Conservation (phyloP, 2,797 vertebrate genomes). For the Melopsittacus undulatus region DNA sequence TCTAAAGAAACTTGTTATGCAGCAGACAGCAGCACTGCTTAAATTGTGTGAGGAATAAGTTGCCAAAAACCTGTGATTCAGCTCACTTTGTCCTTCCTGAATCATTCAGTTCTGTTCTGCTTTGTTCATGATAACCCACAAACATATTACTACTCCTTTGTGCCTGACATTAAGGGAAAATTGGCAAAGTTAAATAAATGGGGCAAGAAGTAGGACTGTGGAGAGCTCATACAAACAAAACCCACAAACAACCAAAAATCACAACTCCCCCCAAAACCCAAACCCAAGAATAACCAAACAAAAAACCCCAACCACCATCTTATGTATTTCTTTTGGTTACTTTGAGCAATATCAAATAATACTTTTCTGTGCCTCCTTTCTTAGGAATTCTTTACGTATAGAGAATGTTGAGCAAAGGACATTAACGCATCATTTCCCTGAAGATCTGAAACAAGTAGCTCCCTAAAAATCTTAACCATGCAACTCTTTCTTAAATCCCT, state of each 20-base stretch:
- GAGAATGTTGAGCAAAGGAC: not conserved
- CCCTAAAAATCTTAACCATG: not conserved
- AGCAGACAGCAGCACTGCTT: slow-evolving; percentile 48
- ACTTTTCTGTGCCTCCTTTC: not conserved
- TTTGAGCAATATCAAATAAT: not conserved
- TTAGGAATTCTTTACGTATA: not conserved
- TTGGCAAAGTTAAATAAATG: not conserved
- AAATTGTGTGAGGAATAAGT: not conserved
- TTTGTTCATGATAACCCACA: not conserved
- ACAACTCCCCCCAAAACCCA: not conserved
- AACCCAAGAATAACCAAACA: not conserved
- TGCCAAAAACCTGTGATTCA: not conserved
- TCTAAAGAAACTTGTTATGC: slow-evolving; percentile 2
- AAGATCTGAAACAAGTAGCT: not conserved
- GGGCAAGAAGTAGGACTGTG: not conserved
- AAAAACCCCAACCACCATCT: not conserved
- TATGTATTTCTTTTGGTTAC: not conserved
- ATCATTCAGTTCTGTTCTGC: not conserved
- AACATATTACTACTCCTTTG: not conserved
- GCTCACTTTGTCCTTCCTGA: not conserved
- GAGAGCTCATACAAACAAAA: accelerated
- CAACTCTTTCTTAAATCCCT: not conserved
- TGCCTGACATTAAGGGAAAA: not conserved
- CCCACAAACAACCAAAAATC: not conserved
- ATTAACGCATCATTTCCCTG: not conserved